Percentiles rank a stretch among this genome's conserved stretches.
Evolutionary conservation across 2,888 invertebrate genomes (phyloP).

Genomic region (Calliopum simillimum): DNA sequence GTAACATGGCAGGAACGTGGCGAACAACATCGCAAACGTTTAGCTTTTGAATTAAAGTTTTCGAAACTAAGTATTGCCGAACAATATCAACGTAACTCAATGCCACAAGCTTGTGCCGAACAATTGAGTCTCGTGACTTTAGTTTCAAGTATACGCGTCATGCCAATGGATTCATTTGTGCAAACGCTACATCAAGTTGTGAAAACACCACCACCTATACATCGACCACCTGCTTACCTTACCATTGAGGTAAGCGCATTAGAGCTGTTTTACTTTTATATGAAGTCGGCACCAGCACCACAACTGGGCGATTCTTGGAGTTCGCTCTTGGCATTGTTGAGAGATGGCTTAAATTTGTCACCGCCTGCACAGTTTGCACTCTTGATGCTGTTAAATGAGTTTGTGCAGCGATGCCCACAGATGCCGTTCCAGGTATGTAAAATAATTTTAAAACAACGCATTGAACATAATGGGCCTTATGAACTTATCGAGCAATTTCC

Average conservation of each 20-base stretch:
- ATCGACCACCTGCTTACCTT: slow-evolving; percentile 71
- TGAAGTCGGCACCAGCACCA: slow-evolving; percentile 75
- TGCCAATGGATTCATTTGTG: slow-evolving; percentile 86
- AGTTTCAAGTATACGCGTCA: slow-evolving; percentile 82
- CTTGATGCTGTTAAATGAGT: slow-evolving; percentile 83
- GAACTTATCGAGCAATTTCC: too few species aligned
- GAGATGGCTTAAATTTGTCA: slow-evolving; percentile 78
- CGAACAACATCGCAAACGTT: slow-evolving; percentile 66
- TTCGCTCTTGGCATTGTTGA: slow-evolving; percentile 78
- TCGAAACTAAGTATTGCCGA: slow-evolving; percentile 54
- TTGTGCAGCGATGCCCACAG: slow-evolving; percentile 81
- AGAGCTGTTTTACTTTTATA: slow-evolving; percentile 83
- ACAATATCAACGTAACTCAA: slow-evolving; percentile 63
- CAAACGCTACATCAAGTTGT: slow-evolving; percentile 85
- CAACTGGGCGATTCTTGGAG: slow-evolving; percentile 84
- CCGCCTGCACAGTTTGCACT: slow-evolving; percentile 85
- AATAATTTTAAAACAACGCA: slow-evolving; percentile 55
- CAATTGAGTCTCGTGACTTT: slow-evolving; percentile 83
- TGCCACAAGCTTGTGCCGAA: slow-evolving; percentile 73
- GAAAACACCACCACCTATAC: slow-evolving; percentile 77
- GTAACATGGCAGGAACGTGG: slow-evolving; percentile 86
- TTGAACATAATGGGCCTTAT: too few species aligned
- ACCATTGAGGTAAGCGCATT: slow-evolving; percentile 84
- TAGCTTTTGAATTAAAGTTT: slow-evolving; percentile 64
- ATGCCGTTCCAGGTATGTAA: slow-evolving; percentile 71